Evolutionary conservation across 2,888 invertebrate species (phyloP).

Genomic region (Dasysyrphus tricinctus): DNA sequence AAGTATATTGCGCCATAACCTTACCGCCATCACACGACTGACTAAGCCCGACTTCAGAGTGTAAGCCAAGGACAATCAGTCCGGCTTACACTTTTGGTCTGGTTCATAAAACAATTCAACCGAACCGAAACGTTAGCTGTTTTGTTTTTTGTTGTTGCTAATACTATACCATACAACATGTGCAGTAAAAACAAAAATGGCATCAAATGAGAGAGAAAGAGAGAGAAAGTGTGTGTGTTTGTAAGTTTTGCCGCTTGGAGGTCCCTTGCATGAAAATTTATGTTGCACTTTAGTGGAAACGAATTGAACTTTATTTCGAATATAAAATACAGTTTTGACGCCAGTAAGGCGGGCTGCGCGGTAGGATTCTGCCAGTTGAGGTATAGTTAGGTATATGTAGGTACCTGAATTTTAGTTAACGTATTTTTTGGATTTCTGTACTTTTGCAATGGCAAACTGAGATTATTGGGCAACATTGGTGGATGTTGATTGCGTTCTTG

Average conservation of each 20-base stretch:
- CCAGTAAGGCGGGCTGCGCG: conserved; percentile 4
- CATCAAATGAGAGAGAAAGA: neutral
- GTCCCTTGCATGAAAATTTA: conserved; percentile 65
- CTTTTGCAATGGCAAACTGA: conserved; percentile 59
- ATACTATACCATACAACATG: neutral
- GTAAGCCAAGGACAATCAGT: conserved; percentile 75
- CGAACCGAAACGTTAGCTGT: conserved; percentile 55
- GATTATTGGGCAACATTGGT: conserved; percentile 63
- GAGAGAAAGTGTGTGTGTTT: conserved; percentile 20
- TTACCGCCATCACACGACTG: conserved; percentile 63
- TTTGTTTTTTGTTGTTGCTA: conserved; percentile 9
- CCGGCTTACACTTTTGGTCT: conserved; percentile 75
- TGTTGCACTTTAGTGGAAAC: conserved; percentile 71
- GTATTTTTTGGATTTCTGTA: conserved; percentile 29
- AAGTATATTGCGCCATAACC: conserved; percentile 72
- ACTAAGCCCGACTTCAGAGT: conserved; percentile 72
- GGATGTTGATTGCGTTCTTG: conserved; percentile 51
- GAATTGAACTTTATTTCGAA: conserved; percentile 74
- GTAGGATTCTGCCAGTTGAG: conserved; percentile 9
- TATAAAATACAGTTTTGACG: conserved; percentile 58
- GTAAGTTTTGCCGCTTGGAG: conserved; percentile 54
- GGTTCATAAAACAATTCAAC: conserved; percentile 73
- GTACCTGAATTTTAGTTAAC: neutral
- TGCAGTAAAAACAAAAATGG: conserved; percentile 1
- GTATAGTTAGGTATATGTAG: neutral